These are phyloP conservation scores for Aviceda subcristata DNA, from an alignment of 2,113 vertebrate genomes.

Conservation along the genomic window DNA sequence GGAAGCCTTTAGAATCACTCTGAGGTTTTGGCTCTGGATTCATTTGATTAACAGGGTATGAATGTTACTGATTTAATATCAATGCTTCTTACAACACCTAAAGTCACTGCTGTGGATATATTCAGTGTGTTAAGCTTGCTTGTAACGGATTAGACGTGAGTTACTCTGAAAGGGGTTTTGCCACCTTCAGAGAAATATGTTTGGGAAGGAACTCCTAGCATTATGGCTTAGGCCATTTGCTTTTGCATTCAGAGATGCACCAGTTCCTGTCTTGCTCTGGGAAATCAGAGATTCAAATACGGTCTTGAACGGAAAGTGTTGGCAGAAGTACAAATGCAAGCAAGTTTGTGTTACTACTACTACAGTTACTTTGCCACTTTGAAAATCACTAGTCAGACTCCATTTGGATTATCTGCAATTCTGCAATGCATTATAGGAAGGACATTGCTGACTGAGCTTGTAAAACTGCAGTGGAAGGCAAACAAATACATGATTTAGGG, in stretches of 20 bases:
- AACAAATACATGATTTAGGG: constrained; percentile 69
- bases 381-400: constrained; percentile 34
- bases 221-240: not conserved
- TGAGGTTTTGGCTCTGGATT: constrained; percentile 44
- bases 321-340: constrained; percentile 8
- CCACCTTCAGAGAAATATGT: not conserved
- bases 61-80: not conserved
- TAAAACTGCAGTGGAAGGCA: constrained; percentile 61
- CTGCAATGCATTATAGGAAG: constrained; percentile 38
- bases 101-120: not conserved
- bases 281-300: not conserved
- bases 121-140: not conserved
- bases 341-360: not conserved
- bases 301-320: not conserved
- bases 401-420: constrained; percentile 54
- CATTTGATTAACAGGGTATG: constrained; percentile 3
- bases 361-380: not conserved
- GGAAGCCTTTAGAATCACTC: not conserved
- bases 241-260: not conserved
- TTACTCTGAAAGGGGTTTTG: not conserved
- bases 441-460: constrained; percentile 54
- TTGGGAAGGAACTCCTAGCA: not conserved
- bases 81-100: not conserved
- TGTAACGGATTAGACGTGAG: not conserved
- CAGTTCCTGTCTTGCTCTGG: not conserved